A percentile compares a stretch with the other conserved stretches of the same genome.
These are phyloP conservation scores for Penaeus chinensis DNA, from an alignment of 1,140 invertebrate species.

Conservation along the genomic window DNA sequence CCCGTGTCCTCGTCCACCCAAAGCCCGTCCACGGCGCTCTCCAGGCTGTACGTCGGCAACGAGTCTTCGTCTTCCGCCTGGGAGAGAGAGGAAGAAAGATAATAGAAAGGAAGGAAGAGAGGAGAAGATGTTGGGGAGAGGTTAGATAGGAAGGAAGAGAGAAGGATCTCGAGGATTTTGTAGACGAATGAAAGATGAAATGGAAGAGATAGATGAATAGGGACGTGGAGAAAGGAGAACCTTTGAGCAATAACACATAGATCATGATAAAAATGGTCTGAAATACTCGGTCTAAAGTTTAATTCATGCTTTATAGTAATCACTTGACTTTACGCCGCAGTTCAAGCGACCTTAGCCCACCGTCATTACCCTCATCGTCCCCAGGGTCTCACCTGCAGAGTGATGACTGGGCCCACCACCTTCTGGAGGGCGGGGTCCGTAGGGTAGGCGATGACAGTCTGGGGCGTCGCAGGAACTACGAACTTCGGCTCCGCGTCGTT, in stretches of 20 bases:
- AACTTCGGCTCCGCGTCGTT: conserved; percentile 46
- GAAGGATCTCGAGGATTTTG: too few species aligned
- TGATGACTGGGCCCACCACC: conserved; percentile 55
- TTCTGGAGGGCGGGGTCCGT: conserved; percentile 37
- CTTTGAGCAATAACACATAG: too few species aligned
- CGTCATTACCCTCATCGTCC: background rate
- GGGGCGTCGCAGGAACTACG: background rate
- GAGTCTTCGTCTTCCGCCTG: conserved; percentile 37
- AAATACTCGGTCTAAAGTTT: too few species aligned
- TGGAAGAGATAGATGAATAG: too few species aligned
- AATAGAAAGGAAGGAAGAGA: too few species aligned
- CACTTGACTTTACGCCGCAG: background rate
- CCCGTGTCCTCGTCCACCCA: conserved; percentile 41
- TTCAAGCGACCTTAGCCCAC: background rate
- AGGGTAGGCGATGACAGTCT: conserved; percentile 37
- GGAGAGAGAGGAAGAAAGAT: background rate
- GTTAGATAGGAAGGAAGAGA: too few species aligned
- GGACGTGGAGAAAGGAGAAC: too few species aligned
- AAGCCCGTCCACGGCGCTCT: background rate
- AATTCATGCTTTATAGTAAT: background rate
- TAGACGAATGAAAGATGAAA: too few species aligned
- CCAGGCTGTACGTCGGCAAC: background rate
- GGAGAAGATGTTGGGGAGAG: background rate
- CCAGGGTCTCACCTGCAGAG: conserved; percentile 21
- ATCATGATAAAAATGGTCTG: too few species aligned